A percentile compares a stretch with the other conserved stretches of the same genome.
phyloP scores from a whole-genome alignment of 2,113 vertebrate genomes.

The Notothenia rossii region DNA sequence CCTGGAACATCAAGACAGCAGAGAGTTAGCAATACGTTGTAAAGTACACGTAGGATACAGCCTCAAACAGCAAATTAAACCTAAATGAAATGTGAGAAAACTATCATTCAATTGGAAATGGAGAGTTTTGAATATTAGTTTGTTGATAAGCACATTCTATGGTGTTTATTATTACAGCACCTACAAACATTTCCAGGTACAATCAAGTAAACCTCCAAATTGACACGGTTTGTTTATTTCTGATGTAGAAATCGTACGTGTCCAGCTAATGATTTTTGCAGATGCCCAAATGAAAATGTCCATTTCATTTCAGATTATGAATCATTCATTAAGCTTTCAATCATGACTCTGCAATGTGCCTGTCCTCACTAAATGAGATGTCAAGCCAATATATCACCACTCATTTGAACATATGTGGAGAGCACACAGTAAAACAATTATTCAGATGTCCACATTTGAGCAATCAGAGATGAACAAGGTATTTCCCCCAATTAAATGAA shows the following conservation, averaged over 20 bases:
- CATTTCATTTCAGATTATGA: conserved; percentile 63
- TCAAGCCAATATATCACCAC: conserved; percentile 63
- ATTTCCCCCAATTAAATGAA: no score
- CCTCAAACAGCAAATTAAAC: neutral
- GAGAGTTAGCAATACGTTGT: conserved; percentile 7
- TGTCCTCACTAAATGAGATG: conserved; percentile 55
- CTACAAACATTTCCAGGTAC: conserved; percentile 15
- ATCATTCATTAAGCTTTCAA: conserved; percentile 69
- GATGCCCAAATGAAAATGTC: conserved; percentile 54
- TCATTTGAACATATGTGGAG: conserved; percentile 68
- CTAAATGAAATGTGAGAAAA: neutral
- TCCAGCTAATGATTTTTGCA: conserved; percentile 39
- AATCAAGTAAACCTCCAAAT: conserved; percentile 1
- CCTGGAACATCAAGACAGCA: conserved; percentile 12
- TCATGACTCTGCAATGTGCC: conserved; percentile 55
- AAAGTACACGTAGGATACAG: neutral
- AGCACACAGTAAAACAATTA: conserved; percentile 48
- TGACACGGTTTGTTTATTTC: neutral
- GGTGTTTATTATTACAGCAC: neutral
- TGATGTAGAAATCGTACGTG: neutral
- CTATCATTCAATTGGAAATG: neutral
- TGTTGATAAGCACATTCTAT: neutral
- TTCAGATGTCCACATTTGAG: conserved; percentile 58
- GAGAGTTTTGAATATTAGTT: neutral
- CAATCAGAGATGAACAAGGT: conserved; percentile 32